phyloP scores from a whole-genome alignment of 2,797 vertebrate species.

The Onychomys torridus region DNA sequence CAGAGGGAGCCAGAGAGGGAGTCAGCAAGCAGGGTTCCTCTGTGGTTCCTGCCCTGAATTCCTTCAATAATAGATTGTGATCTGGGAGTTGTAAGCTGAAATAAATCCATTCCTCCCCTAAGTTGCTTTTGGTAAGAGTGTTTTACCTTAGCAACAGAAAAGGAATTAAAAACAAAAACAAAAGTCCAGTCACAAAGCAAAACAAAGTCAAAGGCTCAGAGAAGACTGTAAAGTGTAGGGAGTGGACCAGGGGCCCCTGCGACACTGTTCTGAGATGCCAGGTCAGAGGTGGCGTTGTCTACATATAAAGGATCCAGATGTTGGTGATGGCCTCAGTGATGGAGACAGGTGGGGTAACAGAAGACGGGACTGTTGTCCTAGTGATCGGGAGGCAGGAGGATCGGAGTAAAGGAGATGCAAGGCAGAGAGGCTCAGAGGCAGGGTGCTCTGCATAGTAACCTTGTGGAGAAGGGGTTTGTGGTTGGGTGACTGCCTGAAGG shows the following conservation, averaged over 20 bases:
- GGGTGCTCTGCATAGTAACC: not conserved
- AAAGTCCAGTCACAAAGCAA: not conserved
- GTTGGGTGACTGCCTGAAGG: not conserved
- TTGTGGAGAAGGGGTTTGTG: not conserved
- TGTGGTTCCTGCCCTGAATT: not conserved
- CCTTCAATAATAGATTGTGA: not conserved
- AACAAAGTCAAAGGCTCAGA: not conserved
- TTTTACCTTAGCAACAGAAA: not conserved
- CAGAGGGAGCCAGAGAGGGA: not conserved
- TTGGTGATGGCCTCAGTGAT: not conserved
- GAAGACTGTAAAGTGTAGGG: not conserved
- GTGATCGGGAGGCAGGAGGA: not conserved
- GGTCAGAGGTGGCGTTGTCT: not conserved
- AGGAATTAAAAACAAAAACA: not conserved
- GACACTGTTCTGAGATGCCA: not conserved
- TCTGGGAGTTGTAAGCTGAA: not conserved
- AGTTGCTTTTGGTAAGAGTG: not conserved
- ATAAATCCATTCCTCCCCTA: not conserved
- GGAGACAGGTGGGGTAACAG: not conserved
- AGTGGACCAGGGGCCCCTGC: not conserved
- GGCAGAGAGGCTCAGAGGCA: not conserved
- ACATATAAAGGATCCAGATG: not conserved
- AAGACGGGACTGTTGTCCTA: too few species aligned
- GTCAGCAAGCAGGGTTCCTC: not conserved
- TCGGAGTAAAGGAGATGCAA: not conserved